Base-by-base conservation (phyloP, 2,113 vertebrate genomes). In the Catharus bicknelli region DNA sequence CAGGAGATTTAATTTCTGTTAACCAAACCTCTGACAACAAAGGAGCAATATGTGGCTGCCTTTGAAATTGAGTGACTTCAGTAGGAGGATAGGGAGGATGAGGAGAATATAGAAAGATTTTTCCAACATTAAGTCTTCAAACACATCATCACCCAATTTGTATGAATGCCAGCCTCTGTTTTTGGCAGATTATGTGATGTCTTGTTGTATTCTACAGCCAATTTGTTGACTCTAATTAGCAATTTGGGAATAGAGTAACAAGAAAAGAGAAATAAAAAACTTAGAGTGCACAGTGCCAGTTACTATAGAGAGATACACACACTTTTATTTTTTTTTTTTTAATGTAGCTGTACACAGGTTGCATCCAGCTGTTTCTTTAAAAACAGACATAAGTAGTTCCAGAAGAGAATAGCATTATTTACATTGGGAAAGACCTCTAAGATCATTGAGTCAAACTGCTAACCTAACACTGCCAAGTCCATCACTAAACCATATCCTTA, bases 201-300 rank as follows among this genome's bases (percentile, higher is more conserved):
- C 88, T 93, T 90, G 10, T 76, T 89, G 77, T 50, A 88, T 89
- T 84, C 73, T 79, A 87, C 62, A 90, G 81, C 62, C 32, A 82
- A 90, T 87, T 90, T 94, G 79, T 90, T 91, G 90, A 69, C 81
- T 94, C 74, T 95, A 88, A 95, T 96, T 86, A 96, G 86, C 50
- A 86, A 89, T 84, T 73, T 76, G 83, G 54, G 66, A 92, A 84
- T 43, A 53, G 42, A 94, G 42, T 36, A 93, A 88, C 62, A 95
- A 90, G 62, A 86, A 83, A 88, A 82, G 79, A 87, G 23, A 86
- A 90, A 93, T 55, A 57, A 77, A 88, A 79, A 80, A 94, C 74
- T 48, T 4, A 10, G 27, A 88, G 14, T 27, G 19, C 53, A 42
- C 17, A 53, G 68, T 74, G 61, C 53, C 72, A 90, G 66, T 75